A percentile compares a stretch with the other conserved stretches of the same genome.
These are phyloP conservation scores for Rhamphomyia laevipes DNA, from an alignment of 2,888 invertebrate genomes.

Conservation along the genomic window DNA sequence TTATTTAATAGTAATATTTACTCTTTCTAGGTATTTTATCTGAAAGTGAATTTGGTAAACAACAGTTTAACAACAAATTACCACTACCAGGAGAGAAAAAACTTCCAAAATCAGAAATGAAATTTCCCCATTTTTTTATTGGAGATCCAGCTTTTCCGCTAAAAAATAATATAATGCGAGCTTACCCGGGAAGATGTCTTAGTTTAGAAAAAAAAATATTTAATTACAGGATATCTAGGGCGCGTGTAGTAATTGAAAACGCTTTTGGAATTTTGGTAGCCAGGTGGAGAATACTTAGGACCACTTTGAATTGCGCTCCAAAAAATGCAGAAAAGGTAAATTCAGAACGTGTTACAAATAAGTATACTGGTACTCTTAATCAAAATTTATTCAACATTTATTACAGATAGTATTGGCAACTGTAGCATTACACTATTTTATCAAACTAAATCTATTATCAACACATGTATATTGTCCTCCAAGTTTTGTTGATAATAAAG, in stretches of 20 bases:
- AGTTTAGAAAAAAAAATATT: conserved; percentile 5
- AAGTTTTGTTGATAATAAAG: conserved; percentile 1
- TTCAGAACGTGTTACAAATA: not conserved
- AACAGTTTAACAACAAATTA: not conserved
- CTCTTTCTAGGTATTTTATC: not conserved
- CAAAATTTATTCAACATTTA: not conserved
- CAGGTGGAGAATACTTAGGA: not conserved
- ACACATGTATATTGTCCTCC: not conserved
- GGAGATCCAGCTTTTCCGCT: conserved; percentile 15
- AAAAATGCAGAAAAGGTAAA: not conserved
- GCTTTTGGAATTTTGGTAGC: conserved; percentile 14
- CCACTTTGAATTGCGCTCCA: not conserved
- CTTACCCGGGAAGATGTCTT: not conserved
- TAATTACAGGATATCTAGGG: conserved; percentile 12
- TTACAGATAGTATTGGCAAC: not conserved
- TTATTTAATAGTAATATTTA: not conserved
- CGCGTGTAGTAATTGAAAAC: conserved; percentile 9
- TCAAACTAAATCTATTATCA: not conserved
- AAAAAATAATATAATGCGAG: conserved; percentile 7
- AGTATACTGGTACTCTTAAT: too few species aligned
- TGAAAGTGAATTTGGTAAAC: conserved; percentile 3
- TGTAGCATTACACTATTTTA: not conserved
- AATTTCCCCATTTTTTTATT: conserved; percentile 5
- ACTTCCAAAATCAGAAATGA: not conserved
- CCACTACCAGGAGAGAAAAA: not conserved